Base-by-base conservation (phyloP, 2,888 invertebrate genomes). In the Galerucella calmariensis region DNA sequence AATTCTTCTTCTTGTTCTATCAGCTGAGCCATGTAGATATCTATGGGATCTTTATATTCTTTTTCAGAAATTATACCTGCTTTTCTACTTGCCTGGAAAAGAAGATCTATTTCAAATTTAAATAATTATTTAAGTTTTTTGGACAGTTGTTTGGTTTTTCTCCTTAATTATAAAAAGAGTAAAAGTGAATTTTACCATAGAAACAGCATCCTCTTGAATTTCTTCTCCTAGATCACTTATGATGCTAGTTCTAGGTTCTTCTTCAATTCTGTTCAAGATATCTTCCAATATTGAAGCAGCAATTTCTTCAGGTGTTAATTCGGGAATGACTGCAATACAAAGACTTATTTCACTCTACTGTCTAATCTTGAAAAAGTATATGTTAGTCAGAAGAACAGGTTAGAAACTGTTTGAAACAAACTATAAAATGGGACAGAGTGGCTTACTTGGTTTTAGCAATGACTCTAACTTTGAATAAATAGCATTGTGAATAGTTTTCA, bases 401-500 rank as follows among this genome's bases (percentile, higher is more conserved):
- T n/a, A n/a, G n/a, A n/a, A n/a, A n/a, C n/a, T n/a, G n/a, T n/a
- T n/a, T n/a, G n/a, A n/a, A n/a, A n/a, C n/a, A n/a, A n/a, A n/a
- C n/a, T 0, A 27, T 8, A 46, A 46, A 11, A 46, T 8, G 11
- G 46, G 46, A 46, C 8, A n/a, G n/a, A n/a, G n/a, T n/a, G n/a
- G n/a, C n/a, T n/a, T n/a, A n/a, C n/a, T n/a, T n/a, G 76, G 24
- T 75, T 78, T 80, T 4, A 78, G 79, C 66, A 81, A 67, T 27
- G 72, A 69, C 69, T 83, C 81, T 59, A 80, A 73, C 67, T 80
- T 73, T 0, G 77, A 76, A 67, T 82, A 88, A 77, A 90, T 85
- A 51, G 81, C 78, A 16, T 85, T 82, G 74, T 89, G 89, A 2
- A 89, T 87, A 35, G 84, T 83, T 72, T 81, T 83, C 62, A 89